Conservation (phyloP, 2,888 invertebrate genomes). For the Philereme transversata region DNA sequence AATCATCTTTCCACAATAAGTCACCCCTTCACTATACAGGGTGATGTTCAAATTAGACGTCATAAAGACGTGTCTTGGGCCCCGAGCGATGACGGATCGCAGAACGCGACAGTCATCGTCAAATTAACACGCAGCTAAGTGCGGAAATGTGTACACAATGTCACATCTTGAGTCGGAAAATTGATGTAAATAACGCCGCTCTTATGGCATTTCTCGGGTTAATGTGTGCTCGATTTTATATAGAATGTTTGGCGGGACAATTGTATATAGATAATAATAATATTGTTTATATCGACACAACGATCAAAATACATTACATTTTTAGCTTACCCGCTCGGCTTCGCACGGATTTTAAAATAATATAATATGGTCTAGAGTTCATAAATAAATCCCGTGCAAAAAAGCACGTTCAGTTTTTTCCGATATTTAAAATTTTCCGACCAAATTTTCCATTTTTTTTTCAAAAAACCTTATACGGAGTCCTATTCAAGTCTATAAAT, state of each 20-base stretch:
- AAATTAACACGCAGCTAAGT: constrained; percentile 79
- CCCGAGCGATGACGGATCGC: constrained; percentile 73
- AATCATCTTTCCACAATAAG: constrained; percentile 71
- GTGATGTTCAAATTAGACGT: constrained; percentile 77
- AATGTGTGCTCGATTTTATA: constrained; percentile 23
- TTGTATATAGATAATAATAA: no score
- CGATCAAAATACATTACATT: no score
- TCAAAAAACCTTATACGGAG: no score
- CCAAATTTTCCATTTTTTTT: no score
- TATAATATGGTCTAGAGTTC: no score
- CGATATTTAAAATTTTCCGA: no score
- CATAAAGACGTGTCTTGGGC: constrained; percentile 68
- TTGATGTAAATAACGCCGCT: constrained; percentile 54
- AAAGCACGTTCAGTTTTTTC: no score
- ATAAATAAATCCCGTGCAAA: no score
- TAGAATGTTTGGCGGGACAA: not conserved
- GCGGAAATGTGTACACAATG: constrained; percentile 78
- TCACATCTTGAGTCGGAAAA: constrained; percentile 52
- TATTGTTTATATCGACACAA: no score
- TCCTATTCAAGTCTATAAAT: no score
- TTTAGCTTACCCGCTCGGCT: no score
- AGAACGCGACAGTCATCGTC: constrained; percentile 72
- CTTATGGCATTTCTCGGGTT: constrained; percentile 13
- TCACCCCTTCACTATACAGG: constrained; percentile 65
- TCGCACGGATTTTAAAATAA: no score